Base-by-base conservation (phyloP, 2,888 invertebrate genomes). In the Andrena dorsata region DNA sequence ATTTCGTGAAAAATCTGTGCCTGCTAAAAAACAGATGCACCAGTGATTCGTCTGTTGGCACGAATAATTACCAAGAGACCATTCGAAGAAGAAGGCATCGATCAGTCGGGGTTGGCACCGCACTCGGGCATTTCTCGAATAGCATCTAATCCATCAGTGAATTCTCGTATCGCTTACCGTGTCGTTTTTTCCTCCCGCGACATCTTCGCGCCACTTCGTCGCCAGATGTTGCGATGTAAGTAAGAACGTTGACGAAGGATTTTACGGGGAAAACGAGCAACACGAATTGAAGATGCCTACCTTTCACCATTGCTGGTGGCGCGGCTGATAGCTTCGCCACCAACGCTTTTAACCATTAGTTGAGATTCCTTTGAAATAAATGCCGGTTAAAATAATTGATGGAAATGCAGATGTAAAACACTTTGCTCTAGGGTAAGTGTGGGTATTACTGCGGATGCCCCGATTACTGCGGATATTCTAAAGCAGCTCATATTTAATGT, bases 111-210 rank as follows among this genome's bases (percentile, higher is more conserved):
- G 69, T 66, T 84, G 65, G 69, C 75, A 75, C 74, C 49, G 64
- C 69, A 63, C 64, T 23, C 49, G 28, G 58, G 77, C 86, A 85
- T 88, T 87, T 84, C 69, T 70, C 84, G 88, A 87, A 88, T 88
- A 84, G 80, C 80, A 76, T 32, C 86, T 84, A 88, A 86, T 88
- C 84, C 84, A 86, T 87, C 86, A 78, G 88, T 77, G 88, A 86
- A 84, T 88, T 82, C 86, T 74, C 88, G 82, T 79, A 88, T 86
- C 86, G 70, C 76, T 88, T 85, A 85, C 74, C 74, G 32, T 53
- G 7, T 41, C 35, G 63, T 26, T 68, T 23, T 71, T 65, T 74
- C n/a, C 64, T 28, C 13, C 23, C 49, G 66, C 74, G 71, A 30
- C 58, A 32, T 74, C 73, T 66, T 83, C 77, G 73, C 49, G 61